Percentiles rank a stretch among this genome's conserved stretches.
Conservation (phyloP, 2,888 invertebrate genomes). For the Dynastes maya region DNA sequence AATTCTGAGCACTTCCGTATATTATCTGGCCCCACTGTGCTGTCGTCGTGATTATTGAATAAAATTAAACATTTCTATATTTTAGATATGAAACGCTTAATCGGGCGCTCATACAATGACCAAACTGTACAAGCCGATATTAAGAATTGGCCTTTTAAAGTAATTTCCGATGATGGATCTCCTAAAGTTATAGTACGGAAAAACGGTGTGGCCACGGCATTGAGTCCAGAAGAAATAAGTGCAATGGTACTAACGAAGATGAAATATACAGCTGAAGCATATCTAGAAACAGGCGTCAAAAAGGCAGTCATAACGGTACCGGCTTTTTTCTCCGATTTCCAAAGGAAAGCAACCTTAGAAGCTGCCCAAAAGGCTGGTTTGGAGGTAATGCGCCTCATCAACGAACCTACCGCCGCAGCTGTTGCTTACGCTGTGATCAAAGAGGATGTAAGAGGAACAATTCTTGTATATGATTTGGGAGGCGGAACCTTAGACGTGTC, state of each 20-base stretch:
- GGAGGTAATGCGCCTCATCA: slow-evolving; percentile 55
- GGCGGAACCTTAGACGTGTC: slow-evolving; percentile 61
- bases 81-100: slow-evolving; percentile 60
- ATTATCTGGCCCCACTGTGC: too few relatives aligned
- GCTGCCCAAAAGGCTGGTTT: slow-evolving; percentile 59
- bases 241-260: slow-evolving; percentile 55
- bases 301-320: slow-evolving; percentile 61
- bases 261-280: slow-evolving; percentile 53
- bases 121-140: slow-evolving; percentile 56
- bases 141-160: slow-evolving; percentile 55
- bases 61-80: not conserved
- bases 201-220: slow-evolving; percentile 44
- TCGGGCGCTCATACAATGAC: slow-evolving; percentile 58
- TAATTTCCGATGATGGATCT: slow-evolving; percentile 53
- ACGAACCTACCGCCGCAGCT: slow-evolving; percentile 60
- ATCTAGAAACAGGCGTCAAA: slow-evolving; percentile 52
- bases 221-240: slow-evolving; percentile 57
- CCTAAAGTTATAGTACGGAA: slow-evolving; percentile 54
- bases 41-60: too few relatives aligned
- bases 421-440: slow-evolving; percentile 55
- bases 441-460: slow-evolving; percentile 43
- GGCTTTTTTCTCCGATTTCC: slow-evolving; percentile 59
- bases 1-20: too few relatives aligned
- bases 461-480: slow-evolving; percentile 59
- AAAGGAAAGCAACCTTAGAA: slow-evolving; percentile 59